Base-by-base conservation (phyloP, 1,140 invertebrate species). In the Drosophila simulans region DNA sequence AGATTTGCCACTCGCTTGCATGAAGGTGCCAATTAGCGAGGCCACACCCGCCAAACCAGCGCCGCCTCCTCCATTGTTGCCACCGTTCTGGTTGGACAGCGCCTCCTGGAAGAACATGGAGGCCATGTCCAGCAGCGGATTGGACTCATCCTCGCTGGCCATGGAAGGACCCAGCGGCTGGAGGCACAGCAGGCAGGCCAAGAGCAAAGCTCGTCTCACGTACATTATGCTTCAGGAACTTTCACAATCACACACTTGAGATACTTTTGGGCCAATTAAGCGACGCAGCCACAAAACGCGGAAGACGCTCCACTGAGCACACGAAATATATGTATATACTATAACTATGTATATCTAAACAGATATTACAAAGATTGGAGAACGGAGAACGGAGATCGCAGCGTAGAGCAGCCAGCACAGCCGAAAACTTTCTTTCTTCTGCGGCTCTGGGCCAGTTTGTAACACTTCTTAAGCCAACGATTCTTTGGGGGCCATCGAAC, bases 51-150 rank as follows among this genome's bases (percentile, higher is more conserved):
- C 91, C 17, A 92, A 39, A 5, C 88, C 91, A 60, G 74, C 77
- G 0, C 56, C 77, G 0, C 93, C 84, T 0, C 55, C 80, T 5
- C 59, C 80, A 0, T 91, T 92, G n/a, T 77, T 93, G 52, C 75
- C 93, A 43, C 91, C 84, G 20, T 93, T 93, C 57, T 93, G 92
- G 51, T 93, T 92, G 1, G 89, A 92, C 80, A 94, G 82, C 0
- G 92, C 91, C 58, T 94, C 94, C 71, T 94, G 93, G 22, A 94
- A 88, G 52, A 94, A 93, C 48, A 94, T 93, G 3, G 94, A 93
- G 3, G 94, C 94, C 51, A 94, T 88, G 55, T 94, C 94, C 56
- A 94, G 56, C 31, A 95, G 85, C 2, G 94, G 94, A 81, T 93
- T 94, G 20, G 92, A 90, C 25, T 93, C 92, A 65, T 92, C 92